Conservation (phyloP, 2,797 vertebrate species). For the Chiloscyllium punctatum region DNA sequence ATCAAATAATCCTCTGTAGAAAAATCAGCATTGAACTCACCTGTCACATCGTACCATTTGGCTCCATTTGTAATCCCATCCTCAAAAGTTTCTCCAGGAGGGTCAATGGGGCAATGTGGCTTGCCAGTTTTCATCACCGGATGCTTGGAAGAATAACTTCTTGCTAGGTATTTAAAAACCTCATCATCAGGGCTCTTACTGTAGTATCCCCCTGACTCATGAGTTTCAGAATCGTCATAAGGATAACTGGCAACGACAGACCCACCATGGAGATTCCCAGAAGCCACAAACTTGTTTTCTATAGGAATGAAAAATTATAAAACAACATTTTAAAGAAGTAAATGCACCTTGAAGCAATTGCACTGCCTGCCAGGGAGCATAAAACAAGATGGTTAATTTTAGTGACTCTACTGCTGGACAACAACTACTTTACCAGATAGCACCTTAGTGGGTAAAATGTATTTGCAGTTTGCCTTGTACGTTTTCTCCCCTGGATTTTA, state of each 20-base stretch:
- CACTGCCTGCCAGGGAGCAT: neutral
- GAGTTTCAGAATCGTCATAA: constrained; percentile 79
- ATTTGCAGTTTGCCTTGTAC: neutral
- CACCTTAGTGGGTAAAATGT: neutral
- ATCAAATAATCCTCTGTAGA: neutral
- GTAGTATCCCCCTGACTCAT: constrained; percentile 64
- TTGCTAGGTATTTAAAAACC: constrained; percentile 80
- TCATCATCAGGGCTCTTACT: constrained; percentile 80
- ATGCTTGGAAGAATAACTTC: constrained; percentile 77
- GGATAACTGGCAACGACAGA: constrained; percentile 95
- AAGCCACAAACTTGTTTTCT: constrained; percentile 79
- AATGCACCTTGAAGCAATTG: neutral
- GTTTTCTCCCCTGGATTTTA: neutral
- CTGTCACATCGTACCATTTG: constrained; percentile 85
- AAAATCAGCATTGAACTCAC: constrained; percentile 55
- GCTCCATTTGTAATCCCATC: constrained; percentile 95
- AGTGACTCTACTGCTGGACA: neutral
- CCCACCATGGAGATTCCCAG: constrained; percentile 90
- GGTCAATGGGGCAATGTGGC: constrained; percentile 67
- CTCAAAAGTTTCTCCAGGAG: constrained; percentile 64
- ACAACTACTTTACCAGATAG: neutral
- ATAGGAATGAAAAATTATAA: neutral
- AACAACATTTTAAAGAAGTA: neutral
- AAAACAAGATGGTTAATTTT: neutral
- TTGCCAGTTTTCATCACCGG: constrained; percentile 83